Evolutionary conservation across 2,113 vertebrate species (phyloP).

Genomic region (Oceanodroma tethys): DNA sequence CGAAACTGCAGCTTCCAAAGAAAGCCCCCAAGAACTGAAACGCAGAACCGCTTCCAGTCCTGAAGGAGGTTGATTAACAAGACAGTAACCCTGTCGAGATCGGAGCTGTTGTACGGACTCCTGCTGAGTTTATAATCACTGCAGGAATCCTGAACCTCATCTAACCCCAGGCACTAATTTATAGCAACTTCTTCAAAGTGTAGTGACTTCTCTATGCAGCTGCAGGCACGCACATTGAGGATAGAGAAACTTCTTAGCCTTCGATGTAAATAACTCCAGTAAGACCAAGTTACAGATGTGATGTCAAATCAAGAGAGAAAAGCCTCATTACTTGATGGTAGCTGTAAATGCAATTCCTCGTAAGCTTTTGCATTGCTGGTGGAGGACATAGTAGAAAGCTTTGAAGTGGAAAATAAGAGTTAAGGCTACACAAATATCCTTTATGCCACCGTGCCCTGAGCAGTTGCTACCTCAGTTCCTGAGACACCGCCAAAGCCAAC

Average conservation of each 20-base stretch:
- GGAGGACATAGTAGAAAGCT: not conserved
- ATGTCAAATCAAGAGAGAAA: not conserved
- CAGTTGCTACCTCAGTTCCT: not conserved
- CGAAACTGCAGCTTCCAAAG: not conserved
- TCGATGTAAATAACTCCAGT: not conserved
- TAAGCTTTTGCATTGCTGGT: not conserved
- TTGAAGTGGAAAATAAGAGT: not conserved
- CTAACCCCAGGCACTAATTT: slow-evolving; percentile 21
- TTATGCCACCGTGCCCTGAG: fast-evolving
- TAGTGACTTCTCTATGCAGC: not conserved
- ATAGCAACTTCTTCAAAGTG: slow-evolving; percentile 6
- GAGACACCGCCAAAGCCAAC: not conserved
- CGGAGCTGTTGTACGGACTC: not conserved
- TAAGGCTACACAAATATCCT: not conserved
- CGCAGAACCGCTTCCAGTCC: not conserved
- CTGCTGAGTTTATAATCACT: slow-evolving; percentile 42
- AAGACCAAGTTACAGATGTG: not conserved
- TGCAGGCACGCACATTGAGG: not conserved
- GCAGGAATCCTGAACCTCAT: slow-evolving; percentile 33
- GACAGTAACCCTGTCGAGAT: slow-evolving; percentile 11
- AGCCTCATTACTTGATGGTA: not conserved
- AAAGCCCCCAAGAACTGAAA: not conserved
- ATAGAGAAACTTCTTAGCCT: not conserved
- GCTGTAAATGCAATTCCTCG: not conserved
- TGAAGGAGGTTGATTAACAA: slow-evolving; percentile 48